These are phyloP conservation scores for Carollia perspicillata DNA, from an alignment of 2,113 vertebrate species.

Conservation along the genomic window DNA sequence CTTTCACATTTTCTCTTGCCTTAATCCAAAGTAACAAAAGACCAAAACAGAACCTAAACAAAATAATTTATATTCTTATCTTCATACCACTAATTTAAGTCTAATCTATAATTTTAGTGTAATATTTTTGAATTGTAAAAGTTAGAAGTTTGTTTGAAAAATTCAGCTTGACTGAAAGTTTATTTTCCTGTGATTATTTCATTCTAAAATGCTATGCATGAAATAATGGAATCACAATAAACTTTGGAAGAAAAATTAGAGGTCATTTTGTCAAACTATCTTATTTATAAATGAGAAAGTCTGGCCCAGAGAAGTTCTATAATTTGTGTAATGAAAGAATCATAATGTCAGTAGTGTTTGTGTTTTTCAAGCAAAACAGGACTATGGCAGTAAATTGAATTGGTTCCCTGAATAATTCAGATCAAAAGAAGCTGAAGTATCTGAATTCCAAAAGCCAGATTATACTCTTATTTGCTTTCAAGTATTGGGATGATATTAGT, in stretches of 20 bases:
- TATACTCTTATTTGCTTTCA: not conserved
- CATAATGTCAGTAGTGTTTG: constrained; percentile 30
- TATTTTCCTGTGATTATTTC: constrained; percentile 47
- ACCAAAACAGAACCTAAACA: not conserved
- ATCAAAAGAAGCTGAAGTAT: constrained; percentile 34
- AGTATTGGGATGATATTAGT: not conserved
- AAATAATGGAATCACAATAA: constrained; percentile 2
- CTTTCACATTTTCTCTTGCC: not conserved
- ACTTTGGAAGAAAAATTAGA: constrained; percentile 13
- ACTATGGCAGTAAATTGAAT: constrained; percentile 41
- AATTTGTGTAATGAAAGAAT: constrained; percentile 49
- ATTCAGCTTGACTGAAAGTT: not conserved
- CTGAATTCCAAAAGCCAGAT: not conserved
- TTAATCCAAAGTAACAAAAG: not conserved
- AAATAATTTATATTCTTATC: not conserved
- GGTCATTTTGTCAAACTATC: constrained; percentile 15
- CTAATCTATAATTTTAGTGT: not conserved
- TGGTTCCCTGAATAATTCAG: constrained; percentile 37
- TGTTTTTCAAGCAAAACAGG: constrained; percentile 54
- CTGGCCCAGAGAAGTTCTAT: not conserved
- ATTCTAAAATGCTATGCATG: not conserved
- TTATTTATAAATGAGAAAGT: constrained; percentile 51
- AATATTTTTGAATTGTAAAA: not conserved
- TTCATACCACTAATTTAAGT: not conserved
- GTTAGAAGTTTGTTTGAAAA: not conserved